Conservation (phyloP, 2,113 vertebrate genomes). For the Brienomyrus brachyistius region DNA sequence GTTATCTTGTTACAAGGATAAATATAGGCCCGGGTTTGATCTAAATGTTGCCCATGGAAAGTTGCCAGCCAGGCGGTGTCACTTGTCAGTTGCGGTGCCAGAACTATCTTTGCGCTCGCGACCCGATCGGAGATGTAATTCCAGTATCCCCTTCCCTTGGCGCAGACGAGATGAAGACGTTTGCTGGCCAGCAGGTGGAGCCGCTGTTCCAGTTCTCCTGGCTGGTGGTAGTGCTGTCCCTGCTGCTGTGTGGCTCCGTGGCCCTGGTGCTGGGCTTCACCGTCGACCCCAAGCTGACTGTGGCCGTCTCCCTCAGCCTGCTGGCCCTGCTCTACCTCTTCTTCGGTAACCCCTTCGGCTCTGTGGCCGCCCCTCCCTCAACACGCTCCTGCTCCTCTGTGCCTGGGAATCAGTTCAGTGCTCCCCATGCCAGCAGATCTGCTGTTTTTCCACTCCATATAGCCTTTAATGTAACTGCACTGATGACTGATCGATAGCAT, state of each 20-base stretch:
- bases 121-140: not conserved
- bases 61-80: not conserved
- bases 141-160: slow-evolving; percentile 5
- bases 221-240: slow-evolving; percentile 80
- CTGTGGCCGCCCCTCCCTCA: not conserved
- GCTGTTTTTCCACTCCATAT: not conserved
- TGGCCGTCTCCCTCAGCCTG: slow-evolving; percentile 80
- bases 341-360: slow-evolving; percentile 68
- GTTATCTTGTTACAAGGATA: not conserved
- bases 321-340: slow-evolving; percentile 86
- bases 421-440: not conserved
- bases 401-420: not conserved
- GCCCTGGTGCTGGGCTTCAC: slow-evolving; percentile 79
- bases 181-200: slow-evolving; percentile 92
- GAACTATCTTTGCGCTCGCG: not conserved
- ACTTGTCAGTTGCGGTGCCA: not conserved
- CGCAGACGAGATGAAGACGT: slow-evolving; percentile 98
- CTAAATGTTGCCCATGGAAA: not conserved
- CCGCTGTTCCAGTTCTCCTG: slow-evolving; percentile 92
- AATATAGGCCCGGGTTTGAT: not conserved
- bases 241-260: slow-evolving; percentile 73
- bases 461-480: not conserved
- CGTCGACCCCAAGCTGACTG: slow-evolving; percentile 72
- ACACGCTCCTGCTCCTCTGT: not conserved
- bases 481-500: not conserved